Percentiles rank a stretch among this genome's conserved stretches.
These are phyloP conservation scores for Aspidoscelis tigris DNA, from an alignment of 2,113 vertebrate species.

Conservation along the genomic window DNA sequence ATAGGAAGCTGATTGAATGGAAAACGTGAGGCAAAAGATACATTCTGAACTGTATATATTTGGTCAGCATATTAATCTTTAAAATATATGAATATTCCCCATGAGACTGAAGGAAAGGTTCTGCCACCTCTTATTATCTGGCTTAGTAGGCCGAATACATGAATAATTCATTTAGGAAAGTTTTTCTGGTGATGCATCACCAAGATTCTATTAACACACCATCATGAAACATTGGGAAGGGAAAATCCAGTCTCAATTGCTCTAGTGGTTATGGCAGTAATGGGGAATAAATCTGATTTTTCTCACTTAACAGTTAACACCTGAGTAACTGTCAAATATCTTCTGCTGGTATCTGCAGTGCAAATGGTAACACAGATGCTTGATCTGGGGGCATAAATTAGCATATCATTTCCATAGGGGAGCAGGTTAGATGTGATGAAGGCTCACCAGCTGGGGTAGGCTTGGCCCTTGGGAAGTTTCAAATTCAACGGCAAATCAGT, in stretches of 20 bases:
- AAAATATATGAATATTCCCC: conserved; percentile 64
- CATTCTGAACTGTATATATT: conserved; percentile 59
- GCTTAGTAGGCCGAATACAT: conserved; percentile 66
- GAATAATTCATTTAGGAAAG: conserved; percentile 69
- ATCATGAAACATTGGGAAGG: conserved; percentile 56
- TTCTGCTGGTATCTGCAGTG: conserved; percentile 55
- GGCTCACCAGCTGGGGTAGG: conserved; percentile 58
- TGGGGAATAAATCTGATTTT: conserved; percentile 66
- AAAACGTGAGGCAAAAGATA: conserved; percentile 45
- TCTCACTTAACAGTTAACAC: conserved; percentile 55
- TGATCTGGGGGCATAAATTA: conserved; percentile 69
- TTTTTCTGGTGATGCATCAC: conserved; percentile 63
- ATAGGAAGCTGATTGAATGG: conserved; percentile 21
- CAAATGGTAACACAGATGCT: conserved; percentile 72
- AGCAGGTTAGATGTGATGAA: conserved; percentile 61
- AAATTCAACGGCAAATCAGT: conserved; percentile 61
- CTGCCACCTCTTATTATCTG: conserved; percentile 68
- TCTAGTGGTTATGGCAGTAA: conserved; percentile 58
- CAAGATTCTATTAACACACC: conserved; percentile 58
- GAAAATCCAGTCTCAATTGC: conserved; percentile 45
- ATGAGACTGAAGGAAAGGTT: conserved; percentile 57
- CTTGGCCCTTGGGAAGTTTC: conserved; percentile 65
- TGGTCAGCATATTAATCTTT: conserved; percentile 68
- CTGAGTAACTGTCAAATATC: conserved; percentile 60
- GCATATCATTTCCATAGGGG: conserved; percentile 60